Percentiles rank a stretch among this genome's conserved stretches.
phyloP scores from a whole-genome alignment of 2,888 invertebrate genomes.

The Orthosia incerta region DNA sequence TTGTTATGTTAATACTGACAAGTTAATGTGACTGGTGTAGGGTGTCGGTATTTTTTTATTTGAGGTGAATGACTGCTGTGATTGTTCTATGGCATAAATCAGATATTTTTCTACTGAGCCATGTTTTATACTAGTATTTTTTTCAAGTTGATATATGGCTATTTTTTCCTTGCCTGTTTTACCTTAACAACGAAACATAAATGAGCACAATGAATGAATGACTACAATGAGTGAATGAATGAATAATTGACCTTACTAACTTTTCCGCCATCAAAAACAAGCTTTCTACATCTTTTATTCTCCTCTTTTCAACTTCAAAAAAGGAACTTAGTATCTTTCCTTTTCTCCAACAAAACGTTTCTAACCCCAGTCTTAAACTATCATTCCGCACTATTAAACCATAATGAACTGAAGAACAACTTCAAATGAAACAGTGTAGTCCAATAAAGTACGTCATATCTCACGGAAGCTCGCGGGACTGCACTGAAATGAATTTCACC shows the following conservation, averaged over 20 bases:
- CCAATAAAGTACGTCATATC: constrained; percentile 73
- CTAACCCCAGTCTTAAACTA: constrained; percentile 57
- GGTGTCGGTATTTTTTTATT: constrained; percentile 22
- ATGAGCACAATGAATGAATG: no score
- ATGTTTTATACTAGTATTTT: background rate
- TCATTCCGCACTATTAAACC: constrained; percentile 65
- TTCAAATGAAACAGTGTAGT: constrained; percentile 67
- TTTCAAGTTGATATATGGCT: background rate
- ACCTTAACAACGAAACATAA: no score
- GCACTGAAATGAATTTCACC: constrained; percentile 67
- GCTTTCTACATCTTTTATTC: no score
- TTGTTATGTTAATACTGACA: constrained; percentile 56
- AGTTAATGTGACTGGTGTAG: constrained; percentile 25
- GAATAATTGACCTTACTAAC: no score
- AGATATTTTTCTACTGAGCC: background rate
- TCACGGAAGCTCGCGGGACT: constrained; percentile 60
- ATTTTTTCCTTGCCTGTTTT: no score
- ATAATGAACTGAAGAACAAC: constrained; percentile 66
- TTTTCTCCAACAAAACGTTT: constrained; percentile 39
- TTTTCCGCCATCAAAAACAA: no score
- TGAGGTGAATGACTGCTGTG: constrained; percentile 13
- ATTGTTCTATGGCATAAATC: constrained; percentile 1
- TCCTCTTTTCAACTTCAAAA: background rate
- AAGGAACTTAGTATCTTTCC: constrained; percentile 8
- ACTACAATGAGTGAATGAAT: no score